Percentiles rank a stretch among this genome's conserved stretches.
phyloP scores from a whole-genome alignment of 2,797 vertebrate genomes.

The Danio albolineatus region DNA sequence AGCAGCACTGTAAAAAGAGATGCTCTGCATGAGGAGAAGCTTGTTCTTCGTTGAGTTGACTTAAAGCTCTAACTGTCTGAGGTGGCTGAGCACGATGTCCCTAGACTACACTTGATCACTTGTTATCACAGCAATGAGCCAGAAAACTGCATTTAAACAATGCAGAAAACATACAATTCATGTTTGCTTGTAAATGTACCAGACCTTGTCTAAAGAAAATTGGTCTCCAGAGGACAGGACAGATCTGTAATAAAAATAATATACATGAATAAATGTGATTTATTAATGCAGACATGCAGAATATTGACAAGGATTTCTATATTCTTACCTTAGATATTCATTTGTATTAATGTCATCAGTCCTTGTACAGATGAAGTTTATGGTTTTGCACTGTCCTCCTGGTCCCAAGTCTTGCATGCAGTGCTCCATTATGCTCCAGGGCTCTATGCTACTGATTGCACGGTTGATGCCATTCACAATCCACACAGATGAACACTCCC shows the following conservation, averaged over 20 bases:
- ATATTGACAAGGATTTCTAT: too few relatives aligned
- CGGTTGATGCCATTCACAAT: conserved; percentile 9
- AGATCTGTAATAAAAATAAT: neutral
- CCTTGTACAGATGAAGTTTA: conserved; percentile 44
- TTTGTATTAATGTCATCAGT: conserved; percentile 19
- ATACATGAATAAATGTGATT: neutral
- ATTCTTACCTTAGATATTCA: too few relatives aligned
- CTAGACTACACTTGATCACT: too few relatives aligned
- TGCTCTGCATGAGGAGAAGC: too few relatives aligned
- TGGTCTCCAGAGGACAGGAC: neutral
- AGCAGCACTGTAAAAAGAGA: too few relatives aligned
- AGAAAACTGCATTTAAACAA: too few relatives aligned
- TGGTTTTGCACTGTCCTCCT: conserved; percentile 41
- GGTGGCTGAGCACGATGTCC: too few relatives aligned
- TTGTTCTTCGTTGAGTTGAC: too few relatives aligned
- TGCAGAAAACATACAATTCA: neutral
- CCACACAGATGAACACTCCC: conserved; percentile 28
- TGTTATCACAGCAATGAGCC: too few relatives aligned
- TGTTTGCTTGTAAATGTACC: neutral
- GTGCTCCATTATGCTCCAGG: conserved; percentile 24
- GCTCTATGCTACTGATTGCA: conserved; percentile 7
- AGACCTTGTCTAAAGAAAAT: neutral
- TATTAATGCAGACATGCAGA: too few relatives aligned
- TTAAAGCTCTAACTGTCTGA: too few relatives aligned
- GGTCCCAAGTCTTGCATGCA: conserved; percentile 39